These are phyloP conservation scores for Cephus spinipes DNA, from an alignment of 2,888 invertebrate species.

Conservation along the genomic window DNA sequence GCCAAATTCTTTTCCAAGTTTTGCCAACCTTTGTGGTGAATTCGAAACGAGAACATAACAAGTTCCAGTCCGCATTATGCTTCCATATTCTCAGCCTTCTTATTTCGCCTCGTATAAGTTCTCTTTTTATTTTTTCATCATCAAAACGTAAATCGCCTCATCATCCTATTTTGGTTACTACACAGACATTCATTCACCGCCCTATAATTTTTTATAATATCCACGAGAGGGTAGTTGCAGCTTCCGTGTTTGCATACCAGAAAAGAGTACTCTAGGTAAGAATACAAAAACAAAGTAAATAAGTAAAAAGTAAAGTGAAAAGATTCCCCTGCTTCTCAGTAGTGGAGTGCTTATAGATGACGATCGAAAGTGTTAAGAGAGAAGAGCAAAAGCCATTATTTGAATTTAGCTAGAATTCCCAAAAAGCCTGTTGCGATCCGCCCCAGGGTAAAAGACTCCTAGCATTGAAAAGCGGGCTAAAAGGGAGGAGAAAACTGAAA, in stretches of 20 bases:
- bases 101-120: background rate
- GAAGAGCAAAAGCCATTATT: background rate
- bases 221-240: background rate
- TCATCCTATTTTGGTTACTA: background rate
- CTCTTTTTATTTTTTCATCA: background rate
- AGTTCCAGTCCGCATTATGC: background rate
- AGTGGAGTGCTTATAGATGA: background rate
- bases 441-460: background rate
- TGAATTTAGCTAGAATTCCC: background rate
- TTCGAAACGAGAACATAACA: background rate
- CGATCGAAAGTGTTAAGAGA: background rate
- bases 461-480: background rate
- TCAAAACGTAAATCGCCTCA: background rate
- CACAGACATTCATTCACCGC: background rate
- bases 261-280: background rate
- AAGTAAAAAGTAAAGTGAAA: background rate
- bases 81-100: background rate
- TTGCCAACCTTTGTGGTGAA: background rate
- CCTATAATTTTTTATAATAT: background rate
- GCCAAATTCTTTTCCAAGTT: background rate
- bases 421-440: background rate
- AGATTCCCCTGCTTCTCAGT: background rate
- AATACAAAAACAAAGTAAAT: background rate
- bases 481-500: background rate
- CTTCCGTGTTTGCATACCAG: background rate